These are phyloP conservation scores for Penelope pileata DNA, from an alignment of 2,113 vertebrate species.

Conservation along the genomic window DNA sequence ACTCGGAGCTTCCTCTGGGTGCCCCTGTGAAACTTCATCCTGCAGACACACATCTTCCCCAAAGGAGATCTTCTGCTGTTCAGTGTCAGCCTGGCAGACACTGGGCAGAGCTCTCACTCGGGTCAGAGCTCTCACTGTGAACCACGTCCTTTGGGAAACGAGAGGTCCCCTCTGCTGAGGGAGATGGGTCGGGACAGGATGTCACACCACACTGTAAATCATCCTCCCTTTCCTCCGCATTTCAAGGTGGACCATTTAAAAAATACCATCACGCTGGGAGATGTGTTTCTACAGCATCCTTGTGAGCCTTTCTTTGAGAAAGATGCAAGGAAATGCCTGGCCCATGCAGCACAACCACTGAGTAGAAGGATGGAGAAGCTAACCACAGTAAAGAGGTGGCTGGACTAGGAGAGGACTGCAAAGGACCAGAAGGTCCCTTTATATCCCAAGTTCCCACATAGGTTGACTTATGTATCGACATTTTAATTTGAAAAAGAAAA, in stretches of 20 bases:
- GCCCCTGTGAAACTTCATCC: background rate
- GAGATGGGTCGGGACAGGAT: background rate
- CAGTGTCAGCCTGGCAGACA: background rate
- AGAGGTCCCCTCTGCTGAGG: background rate
- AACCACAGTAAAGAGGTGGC: background rate
- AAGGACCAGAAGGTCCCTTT: background rate
- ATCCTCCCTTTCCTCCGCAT: fast-evolving
- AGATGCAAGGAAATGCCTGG: background rate
- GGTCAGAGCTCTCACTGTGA: background rate
- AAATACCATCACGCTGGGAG: background rate
- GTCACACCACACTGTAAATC: fast-evolving
- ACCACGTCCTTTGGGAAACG: fast-evolving
- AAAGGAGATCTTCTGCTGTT: background rate
- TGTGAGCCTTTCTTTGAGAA: background rate
- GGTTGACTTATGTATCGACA: background rate
- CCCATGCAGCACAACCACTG: background rate
- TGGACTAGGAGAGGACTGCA: background rate
- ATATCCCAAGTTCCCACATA: background rate
- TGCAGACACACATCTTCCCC: background rate
- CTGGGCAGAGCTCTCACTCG: fast-evolving
- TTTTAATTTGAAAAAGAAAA: background rate
- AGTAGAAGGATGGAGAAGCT: background rate
- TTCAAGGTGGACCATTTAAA: background rate
- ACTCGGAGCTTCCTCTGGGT: background rate
- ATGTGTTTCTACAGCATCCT: background rate